Base-by-base conservation (phyloP, 2,888 invertebrate species). In the Caenorhabditis doughertyi region DNA sequence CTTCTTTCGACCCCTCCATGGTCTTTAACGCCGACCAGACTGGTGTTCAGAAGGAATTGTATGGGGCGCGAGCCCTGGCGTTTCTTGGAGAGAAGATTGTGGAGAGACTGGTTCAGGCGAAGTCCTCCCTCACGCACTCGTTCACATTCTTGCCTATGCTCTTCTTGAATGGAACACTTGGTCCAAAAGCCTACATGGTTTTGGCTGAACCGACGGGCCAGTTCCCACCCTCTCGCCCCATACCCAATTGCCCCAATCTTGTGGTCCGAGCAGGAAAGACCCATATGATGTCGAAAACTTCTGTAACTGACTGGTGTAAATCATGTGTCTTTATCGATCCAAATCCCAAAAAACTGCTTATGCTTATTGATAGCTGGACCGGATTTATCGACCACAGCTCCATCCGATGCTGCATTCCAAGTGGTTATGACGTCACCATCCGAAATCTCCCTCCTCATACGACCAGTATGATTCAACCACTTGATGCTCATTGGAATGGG, bases 21-120 rank as follows among this genome's bases (percentile, higher is more conserved):
- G 27, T 81, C 8, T 65, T 55, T 55, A 81, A 81, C 39, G 29
- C 44, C 9, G 81, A 81, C 42, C 76, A 81, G 56, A 29, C 44
- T 9, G 81, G 81, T 9, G 23, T 81, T n/a, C 35, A 62, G 23
- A 76, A 76, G 55, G 81, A 81, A 44, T n/a, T 70, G 3, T 13
- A 53, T 42, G 25, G 56, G 8, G 44, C 51, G 11, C 3, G 82
- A 29, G 25, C 58, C 3, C 32, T 82, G 25, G 71, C 82, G 11
- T 21, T 16, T 8, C 9, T 35, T 1, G 82, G 82, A 35, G 39
- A 27, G 9, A 64, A 67, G 29, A 18, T 8, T 11, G 68, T 76
- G 1, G 21, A 49, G 1, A 35, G 58, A 9, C n/a, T 76, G 4
- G 68, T 68, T 0, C 53, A 81, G 7, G 53, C 68, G 11, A 23